These are phyloP conservation scores for Drosophila paranaensis DNA, from an alignment of 2,888 invertebrate genomes.

Conservation along the genomic window DNA sequence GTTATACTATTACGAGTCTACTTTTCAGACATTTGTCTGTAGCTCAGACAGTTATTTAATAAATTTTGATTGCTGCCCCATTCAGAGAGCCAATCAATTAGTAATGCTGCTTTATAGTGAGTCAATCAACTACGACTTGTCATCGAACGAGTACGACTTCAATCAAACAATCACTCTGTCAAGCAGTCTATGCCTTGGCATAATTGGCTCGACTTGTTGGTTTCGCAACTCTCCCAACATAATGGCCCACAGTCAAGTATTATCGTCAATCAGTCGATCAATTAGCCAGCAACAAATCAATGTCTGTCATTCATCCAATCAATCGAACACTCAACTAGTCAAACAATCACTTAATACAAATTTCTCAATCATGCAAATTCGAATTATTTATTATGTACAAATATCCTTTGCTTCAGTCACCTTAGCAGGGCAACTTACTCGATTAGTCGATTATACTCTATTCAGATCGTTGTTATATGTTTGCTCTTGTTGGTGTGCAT, in stretches of 20 bases:
- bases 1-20: too few relatives aligned
- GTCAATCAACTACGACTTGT: too few relatives aligned
- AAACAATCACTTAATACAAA: neutral
- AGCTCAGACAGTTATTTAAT: too few relatives aligned
- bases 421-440: neutral
- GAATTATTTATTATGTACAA: neutral
- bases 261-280: too few relatives aligned
- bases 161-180: neutral
- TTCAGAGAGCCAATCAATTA: too few relatives aligned
- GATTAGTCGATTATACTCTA: neutral
- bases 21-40: too few relatives aligned
- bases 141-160: too few relatives aligned
- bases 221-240: neutral
- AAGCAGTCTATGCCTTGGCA: neutral
- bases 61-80: too few relatives aligned
- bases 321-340: neutral
- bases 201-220: neutral
- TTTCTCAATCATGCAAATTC: neutral
- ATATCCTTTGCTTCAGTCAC: neutral
- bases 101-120: too few relatives aligned
- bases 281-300: neutral
- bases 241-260: too few relatives aligned
- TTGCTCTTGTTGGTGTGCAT: constrained; percentile 40
- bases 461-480: constrained; percentile 20
- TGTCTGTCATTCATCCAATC: neutral